phyloP scores from a whole-genome alignment of 2,113 vertebrate species.

The Emydocephalus ijimae region DNA sequence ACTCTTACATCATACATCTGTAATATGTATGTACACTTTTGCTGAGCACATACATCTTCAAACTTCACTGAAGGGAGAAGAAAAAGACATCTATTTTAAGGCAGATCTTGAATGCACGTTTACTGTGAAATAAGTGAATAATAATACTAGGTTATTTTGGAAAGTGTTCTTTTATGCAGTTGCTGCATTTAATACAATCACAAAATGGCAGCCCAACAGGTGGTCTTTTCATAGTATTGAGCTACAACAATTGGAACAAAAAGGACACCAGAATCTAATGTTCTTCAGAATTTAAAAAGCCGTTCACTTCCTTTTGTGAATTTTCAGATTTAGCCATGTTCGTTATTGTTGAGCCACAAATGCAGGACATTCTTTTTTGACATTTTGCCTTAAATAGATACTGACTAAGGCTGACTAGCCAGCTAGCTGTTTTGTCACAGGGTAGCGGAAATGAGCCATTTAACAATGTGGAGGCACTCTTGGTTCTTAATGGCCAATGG shows the following conservation, averaged over 20 bases:
- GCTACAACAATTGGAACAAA: conserved; percentile 90
- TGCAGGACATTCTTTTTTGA: conserved; percentile 99
- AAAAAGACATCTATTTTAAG: conserved; percentile 69
- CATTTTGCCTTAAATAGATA: conserved; percentile 98
- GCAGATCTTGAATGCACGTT: conserved; percentile 78
- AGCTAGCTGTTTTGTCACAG: conserved; percentile 88
- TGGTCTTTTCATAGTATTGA: conserved; percentile 97
- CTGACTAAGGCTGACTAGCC: conserved; percentile 97
- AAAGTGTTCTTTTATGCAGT: conserved; percentile 81
- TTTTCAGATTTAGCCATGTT: conserved; percentile 97
- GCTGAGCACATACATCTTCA: conserved; percentile 71
- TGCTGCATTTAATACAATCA: conserved; percentile 90
- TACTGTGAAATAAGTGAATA: conserved; percentile 83
- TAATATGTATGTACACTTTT: conserved; percentile 64
- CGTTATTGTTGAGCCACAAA: conserved; percentile 94
- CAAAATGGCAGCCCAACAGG: conserved; percentile 95
- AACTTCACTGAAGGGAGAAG: conserved; percentile 60
- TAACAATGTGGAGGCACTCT: conserved; percentile 77
- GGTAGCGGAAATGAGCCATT: conserved; percentile 85
- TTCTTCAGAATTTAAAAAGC: conserved; percentile 98
- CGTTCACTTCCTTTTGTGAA: conserved; percentile 98
- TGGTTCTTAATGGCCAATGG: conserved; percentile 68
- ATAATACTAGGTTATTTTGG: conserved; percentile 82
- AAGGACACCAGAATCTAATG: conserved; percentile 99
- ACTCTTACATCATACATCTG: conserved; percentile 68